Conservation (phyloP, 2,113 vertebrate genomes). For the Pristiophorus japonicus region DNA sequence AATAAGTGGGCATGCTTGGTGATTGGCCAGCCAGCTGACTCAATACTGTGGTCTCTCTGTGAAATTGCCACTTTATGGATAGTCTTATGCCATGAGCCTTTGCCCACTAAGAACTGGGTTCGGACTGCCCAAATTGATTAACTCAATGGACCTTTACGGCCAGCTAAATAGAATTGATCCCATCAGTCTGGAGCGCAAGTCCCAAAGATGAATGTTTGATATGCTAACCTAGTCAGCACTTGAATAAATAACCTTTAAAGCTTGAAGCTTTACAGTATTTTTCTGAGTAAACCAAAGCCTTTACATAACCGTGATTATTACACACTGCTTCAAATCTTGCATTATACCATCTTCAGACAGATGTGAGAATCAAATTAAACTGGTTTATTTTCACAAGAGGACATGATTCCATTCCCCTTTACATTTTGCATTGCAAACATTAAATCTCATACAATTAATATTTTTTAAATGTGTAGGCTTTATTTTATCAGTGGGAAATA, state of each 20-base stretch:
- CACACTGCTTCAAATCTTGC: neutral
- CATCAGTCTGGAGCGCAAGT: neutral
- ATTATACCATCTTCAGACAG: neutral
- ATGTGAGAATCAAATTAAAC: neutral
- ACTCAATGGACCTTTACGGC: too few relatives aligned
- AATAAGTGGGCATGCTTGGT: neutral
- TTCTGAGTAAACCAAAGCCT: neutral
- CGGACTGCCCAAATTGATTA: neutral
- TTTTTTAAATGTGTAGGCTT: neutral
- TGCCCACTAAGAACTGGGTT: neutral
- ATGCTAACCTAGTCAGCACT: neutral
- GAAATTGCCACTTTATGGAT: neutral
- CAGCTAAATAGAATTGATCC: neutral
- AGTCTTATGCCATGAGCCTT: neutral
- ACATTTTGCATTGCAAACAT: neutral
- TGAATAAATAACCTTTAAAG: neutral
- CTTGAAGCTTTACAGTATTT: neutral
- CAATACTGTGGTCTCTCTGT: neutral
- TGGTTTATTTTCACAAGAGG: neutral
- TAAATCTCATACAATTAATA: neutral
- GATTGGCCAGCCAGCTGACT: neutral
- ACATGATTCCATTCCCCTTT: neutral
- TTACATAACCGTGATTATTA: neutral
- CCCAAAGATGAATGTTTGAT: neutral
- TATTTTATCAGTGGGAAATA: too few relatives aligned